Evolutionary conservation across 1,140 invertebrate species (phyloP), one percentile per base, ranked within the genome.

Genomic region (Grapholita molesta): DNA sequence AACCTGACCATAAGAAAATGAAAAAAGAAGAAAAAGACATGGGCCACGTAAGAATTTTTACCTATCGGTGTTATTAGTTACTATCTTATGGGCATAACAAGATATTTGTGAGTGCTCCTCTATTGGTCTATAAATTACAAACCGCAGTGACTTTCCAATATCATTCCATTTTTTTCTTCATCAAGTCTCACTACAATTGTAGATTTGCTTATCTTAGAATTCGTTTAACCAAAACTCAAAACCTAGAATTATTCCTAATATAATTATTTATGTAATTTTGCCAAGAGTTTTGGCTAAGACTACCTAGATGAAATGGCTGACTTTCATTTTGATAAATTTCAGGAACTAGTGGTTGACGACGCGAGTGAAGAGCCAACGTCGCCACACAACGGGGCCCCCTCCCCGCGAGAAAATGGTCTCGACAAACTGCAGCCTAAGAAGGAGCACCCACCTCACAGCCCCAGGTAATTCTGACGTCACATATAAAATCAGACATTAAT

Each of bases 311-410:
- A 38, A 12, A 42, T 42, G n/a, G 15, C 3, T 48, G 7, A 48
- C n/a, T 48, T 9, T 21, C 42, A 48, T 48, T 2, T 48, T 48
- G 0, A 48, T 48, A 21, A 48, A 21, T 21, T 97, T 83, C 96
- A 97, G 91, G 97, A 98, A 82, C 92, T 98, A 67, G 97, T 98
- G 61, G 97, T 98, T 24, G 97, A 98, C 90, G 97, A 97, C 67
- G 96, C 96, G 38, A 97, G 97, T 84, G 97, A 97, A 93, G 96
- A 93, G 78, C 95, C 95, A 23, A 94, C 95, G 28, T 95, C 95
- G 61, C 95, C 95, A 7, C 94, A 95, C 72, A 95, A 96, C 79
- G 95, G 96, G 1, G 96, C 96, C 0, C 93, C 95, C 0, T 97
- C 96, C 4, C 96, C 96, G 0, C 84, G 96, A 68, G 96, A 97